Percentiles rank a stretch among this genome's conserved stretches.
These are phyloP conservation scores for Rhinoraja longicauda DNA, from an alignment of 2,797 vertebrate species.

Conservation along the genomic window DNA sequence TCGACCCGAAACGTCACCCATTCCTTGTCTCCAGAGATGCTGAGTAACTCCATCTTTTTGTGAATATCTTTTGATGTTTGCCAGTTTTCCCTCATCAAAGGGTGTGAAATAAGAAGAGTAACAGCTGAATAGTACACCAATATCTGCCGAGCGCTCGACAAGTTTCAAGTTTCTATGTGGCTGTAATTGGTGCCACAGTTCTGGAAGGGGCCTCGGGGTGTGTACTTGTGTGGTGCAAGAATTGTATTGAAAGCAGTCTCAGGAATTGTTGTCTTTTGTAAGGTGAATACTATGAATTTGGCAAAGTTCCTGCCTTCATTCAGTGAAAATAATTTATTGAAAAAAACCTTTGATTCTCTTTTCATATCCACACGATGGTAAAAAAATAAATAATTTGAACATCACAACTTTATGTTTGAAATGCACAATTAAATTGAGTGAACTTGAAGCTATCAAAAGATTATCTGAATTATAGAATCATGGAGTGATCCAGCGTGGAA, in stretches of 20 bases:
- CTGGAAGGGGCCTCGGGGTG: neutral
- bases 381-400: neutral
- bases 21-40: too few species aligned
- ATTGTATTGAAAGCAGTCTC: conserved; percentile 1
- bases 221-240: neutral
- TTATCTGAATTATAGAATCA: too few species aligned
- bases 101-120: neutral
- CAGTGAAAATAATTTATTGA: neutral
- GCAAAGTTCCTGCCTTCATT: neutral
- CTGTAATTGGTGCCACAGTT: neutral
- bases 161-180: neutral
- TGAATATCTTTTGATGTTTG: neutral
- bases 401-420: neutral
- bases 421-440: neutral
- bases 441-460: neutral
- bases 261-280: neutral
- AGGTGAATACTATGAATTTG: neutral
- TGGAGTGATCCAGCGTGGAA: too few species aligned
- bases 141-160: too few species aligned
- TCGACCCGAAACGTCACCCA: too few species aligned
- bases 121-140: neutral
- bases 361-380: neutral
- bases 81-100: neutral
- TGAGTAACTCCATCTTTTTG: too few species aligned
- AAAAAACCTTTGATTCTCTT: neutral